Conservation (phyloP, 2,888 invertebrate genomes). For the Myopa testacea region DNA sequence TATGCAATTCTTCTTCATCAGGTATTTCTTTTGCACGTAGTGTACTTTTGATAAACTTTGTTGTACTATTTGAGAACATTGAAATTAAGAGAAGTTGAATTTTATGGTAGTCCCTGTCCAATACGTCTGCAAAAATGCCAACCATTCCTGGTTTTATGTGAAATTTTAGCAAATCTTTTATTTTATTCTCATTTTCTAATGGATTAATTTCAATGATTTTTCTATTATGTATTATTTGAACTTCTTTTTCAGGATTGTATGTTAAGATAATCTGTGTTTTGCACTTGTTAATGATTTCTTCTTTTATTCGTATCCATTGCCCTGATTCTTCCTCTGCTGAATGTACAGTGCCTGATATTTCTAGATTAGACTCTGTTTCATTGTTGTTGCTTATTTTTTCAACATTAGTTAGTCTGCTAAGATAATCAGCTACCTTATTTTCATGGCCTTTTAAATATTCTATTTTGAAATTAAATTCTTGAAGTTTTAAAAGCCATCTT, state of each 20-base stretch:
- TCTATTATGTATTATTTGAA: constrained; percentile 36
- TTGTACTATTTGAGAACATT: constrained; percentile 37
- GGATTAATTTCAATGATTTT: constrained; percentile 42
- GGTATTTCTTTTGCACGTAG: constrained; percentile 10
- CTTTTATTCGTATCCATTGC: constrained; percentile 9
- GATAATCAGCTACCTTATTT: constrained; percentile 19
- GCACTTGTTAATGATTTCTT: constrained; percentile 32
- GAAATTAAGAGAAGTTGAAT: constrained; percentile 41
- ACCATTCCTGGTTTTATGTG: background rate
- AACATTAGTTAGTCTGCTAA: background rate
- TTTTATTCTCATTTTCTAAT: background rate
- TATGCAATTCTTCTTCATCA: constrained; percentile 36
- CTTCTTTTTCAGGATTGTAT: constrained; percentile 36
- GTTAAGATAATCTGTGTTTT: constrained; percentile 46
- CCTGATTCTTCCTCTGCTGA: constrained; percentile 8
- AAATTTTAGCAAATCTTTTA: constrained; percentile 36
- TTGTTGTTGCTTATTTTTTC: background rate
- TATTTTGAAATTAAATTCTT: constrained; percentile 25
- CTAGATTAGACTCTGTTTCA: constrained; percentile 33
- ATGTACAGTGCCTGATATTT: constrained; percentile 36
- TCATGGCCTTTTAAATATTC: constrained; percentile 19
- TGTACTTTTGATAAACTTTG: background rate
- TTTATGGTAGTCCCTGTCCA: constrained; percentile 42
- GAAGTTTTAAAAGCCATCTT: constrained; percentile 13
- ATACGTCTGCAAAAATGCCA: constrained; percentile 44